Evolutionary conservation across 2,888 invertebrate genomes (phyloP).

Genomic region (Meta bourneti): DNA sequence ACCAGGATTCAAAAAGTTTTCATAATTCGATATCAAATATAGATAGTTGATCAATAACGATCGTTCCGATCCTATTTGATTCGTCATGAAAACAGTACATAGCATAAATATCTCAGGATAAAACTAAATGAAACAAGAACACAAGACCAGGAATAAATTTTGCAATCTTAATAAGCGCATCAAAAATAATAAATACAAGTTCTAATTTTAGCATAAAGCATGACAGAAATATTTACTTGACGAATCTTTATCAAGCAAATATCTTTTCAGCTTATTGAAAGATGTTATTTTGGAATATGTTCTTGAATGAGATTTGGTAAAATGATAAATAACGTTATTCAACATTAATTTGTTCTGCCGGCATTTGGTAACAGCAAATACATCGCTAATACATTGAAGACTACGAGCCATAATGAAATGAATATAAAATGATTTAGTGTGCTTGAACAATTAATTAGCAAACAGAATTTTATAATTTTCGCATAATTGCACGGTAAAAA

Average conservation of each 20-base stretch:
- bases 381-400: not conserved
- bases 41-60: too few relatives aligned
- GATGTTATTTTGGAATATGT: constrained; percentile 20
- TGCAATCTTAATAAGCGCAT: not conserved
- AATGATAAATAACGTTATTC: not conserved
- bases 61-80: too few relatives aligned
- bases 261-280: constrained; percentile 4
- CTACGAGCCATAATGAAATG: not conserved
- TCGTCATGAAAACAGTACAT: too few relatives aligned
- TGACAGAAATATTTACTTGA: constrained; percentile 17
- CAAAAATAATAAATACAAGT: too few relatives aligned
- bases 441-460: too few relatives aligned
- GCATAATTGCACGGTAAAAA: too few relatives aligned
- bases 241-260: not conserved
- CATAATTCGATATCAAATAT: too few relatives aligned
- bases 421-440: too few relatives aligned
- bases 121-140: too few relatives aligned
- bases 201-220: not conserved
- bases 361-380: not conserved
- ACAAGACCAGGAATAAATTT: not conserved
- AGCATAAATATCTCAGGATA: too few relatives aligned
- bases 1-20: too few relatives aligned
- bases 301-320: not conserved
- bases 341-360: not conserved
- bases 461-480: too few relatives aligned